Evolutionary conservation across 2,888 invertebrate genomes (phyloP).

Genomic region (Rhamphomyia laevipes): DNA sequence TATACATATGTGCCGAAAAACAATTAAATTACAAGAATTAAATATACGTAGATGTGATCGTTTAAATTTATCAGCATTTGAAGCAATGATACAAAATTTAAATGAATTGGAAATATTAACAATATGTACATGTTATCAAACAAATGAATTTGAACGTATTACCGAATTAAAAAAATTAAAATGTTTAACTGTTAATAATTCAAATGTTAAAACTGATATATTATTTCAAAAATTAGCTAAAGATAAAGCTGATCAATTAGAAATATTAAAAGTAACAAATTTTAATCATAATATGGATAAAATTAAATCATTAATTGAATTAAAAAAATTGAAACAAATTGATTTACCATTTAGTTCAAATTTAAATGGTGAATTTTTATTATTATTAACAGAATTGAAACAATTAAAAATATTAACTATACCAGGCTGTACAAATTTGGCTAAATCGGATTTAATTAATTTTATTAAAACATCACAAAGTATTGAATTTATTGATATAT

Average conservation of each 20-base stretch:
- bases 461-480: not conserved
- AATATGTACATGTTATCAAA: constrained; percentile 6
- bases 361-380: constrained; percentile 4
- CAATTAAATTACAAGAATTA: constrained; percentile 7
- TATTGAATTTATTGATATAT: constrained; percentile 6
- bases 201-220: not conserved
- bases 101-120: constrained; percentile 6
- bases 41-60: constrained; percentile 12
- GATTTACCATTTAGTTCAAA: not conserved
- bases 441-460: not conserved
- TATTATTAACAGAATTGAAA: not conserved
- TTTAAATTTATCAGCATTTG: constrained; percentile 4
- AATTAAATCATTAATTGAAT: not conserved
- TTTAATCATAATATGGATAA: not conserved
- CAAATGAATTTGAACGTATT: constrained; percentile 2
- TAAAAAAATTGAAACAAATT: constrained; percentile 2
- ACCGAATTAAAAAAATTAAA: constrained; percentile 4
- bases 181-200: constrained; percentile 5
- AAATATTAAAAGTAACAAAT: constrained; percentile 2
- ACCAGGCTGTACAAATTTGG: not conserved
- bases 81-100: constrained; percentile 4
- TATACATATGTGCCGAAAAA: constrained; percentile 6
- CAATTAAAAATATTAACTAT: constrained; percentile 5
- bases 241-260: constrained; percentile 1
- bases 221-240: constrained; percentile 4